Conservation (phyloP, 2,113 vertebrate species). For the Dipodomys ordii region DNA sequence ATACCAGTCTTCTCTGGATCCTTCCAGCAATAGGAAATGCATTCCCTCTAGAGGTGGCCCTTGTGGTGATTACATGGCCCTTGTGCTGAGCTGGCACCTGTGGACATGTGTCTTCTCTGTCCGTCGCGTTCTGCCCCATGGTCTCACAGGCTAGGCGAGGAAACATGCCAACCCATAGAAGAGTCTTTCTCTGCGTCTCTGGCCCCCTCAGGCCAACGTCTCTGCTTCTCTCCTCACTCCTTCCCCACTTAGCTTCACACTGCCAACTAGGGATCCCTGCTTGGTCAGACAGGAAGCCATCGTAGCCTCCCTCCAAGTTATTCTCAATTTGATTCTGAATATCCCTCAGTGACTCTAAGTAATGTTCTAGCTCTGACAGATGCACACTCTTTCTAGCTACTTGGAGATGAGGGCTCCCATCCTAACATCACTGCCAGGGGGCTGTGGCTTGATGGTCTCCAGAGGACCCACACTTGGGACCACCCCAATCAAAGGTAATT, state of each 20-base stretch:
- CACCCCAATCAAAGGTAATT: neutral
- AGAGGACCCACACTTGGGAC: neutral
- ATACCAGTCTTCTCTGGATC: neutral
- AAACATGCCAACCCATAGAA: neutral
- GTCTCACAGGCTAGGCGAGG: neutral
- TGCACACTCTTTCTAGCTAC: no score
- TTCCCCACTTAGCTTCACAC: neutral
- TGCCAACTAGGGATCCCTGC: neutral
- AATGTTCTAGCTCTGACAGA: neutral
- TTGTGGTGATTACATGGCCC: neutral
- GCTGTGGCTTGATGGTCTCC: neutral
- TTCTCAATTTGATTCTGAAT: neutral
- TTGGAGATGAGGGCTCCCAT: neutral
- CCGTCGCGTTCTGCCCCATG: neutral
- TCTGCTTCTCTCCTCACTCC: neutral
- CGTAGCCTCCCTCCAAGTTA: neutral
- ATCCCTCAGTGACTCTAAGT: neutral
- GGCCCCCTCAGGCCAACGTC: neutral
- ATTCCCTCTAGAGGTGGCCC: no score
- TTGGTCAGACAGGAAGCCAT: neutral
- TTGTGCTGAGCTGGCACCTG: neutral
- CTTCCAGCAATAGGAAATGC: neutral
- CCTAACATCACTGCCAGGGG: neutral
- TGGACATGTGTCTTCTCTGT: neutral
- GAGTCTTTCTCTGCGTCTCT: neutral